These are phyloP conservation scores for Fopius arisanus DNA, from an alignment of 1,140 invertebrate species.

Conservation along the genomic window DNA sequence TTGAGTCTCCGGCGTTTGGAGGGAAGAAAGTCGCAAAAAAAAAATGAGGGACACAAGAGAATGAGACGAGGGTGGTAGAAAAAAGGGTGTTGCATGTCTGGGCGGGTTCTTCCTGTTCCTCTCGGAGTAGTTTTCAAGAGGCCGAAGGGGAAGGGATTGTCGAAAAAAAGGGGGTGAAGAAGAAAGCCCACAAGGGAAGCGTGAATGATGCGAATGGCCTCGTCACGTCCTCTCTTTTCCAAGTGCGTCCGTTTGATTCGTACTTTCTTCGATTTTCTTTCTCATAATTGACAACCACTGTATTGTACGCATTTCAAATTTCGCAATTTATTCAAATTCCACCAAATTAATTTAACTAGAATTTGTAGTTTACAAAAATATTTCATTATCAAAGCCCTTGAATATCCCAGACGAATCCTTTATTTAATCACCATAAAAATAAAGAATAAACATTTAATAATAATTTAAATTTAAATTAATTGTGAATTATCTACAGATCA, in stretches of 20 bases:
- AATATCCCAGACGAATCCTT: no score
- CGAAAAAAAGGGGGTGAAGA: conserved; percentile 10
- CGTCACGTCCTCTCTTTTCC: conserved; percentile 14
- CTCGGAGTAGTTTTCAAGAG: conserved; percentile 10
- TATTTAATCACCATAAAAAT: no score
- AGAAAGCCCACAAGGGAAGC: conserved; percentile 15
- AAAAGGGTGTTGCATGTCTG: conserved; percentile 7
- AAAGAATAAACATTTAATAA: no score
- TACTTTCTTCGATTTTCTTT: not conserved
- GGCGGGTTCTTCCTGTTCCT: conserved; percentile 13
- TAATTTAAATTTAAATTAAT: no score
- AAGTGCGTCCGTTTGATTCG: conserved; percentile 23
- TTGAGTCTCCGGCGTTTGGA: conserved; percentile 6
- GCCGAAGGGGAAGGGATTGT: not conserved
- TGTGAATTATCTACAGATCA: no score
- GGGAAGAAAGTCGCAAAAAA: conserved; percentile 15
- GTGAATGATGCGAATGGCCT: conserved; percentile 22
- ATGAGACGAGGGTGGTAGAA: not conserved
- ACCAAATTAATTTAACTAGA: no score
- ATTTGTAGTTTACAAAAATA: no score
- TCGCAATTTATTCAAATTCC: no score
- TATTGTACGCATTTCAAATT: no score
- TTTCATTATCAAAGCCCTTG: no score
- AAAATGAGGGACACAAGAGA: conserved; percentile 3
- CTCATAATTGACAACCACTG: not conserved